Percentiles rank a stretch among this genome's conserved stretches.
These are phyloP conservation scores for Scaptomyza parva DNA, from an alignment of 2,888 invertebrate species.

Conservation along the genomic window DNA sequence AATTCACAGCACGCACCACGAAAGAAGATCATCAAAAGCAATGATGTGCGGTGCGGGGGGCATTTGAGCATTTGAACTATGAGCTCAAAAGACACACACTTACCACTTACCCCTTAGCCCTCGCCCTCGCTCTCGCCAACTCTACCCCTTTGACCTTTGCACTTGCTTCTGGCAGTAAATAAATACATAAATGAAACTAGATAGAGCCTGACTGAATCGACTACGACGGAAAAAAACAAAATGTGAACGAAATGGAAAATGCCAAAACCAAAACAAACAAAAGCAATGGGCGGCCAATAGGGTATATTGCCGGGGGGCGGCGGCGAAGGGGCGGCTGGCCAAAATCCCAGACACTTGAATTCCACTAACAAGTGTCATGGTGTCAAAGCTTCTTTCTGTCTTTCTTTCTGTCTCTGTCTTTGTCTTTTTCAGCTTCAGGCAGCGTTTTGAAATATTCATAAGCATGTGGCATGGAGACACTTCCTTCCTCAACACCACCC, in stretches of 20 bases:
- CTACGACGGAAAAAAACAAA: slow-evolving; percentile 8
- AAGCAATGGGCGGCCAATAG: too few relatives aligned
- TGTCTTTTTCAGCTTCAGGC: slow-evolving; percentile 12
- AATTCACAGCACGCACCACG: slow-evolving; percentile 73
- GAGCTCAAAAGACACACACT: neutral
- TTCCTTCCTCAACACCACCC: too few relatives aligned
- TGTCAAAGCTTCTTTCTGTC: slow-evolving; percentile 34
- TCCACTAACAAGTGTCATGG: slow-evolving; percentile 20
- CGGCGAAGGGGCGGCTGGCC: too few relatives aligned
- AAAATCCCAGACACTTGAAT: slow-evolving; percentile 15
- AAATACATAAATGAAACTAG: slow-evolving; percentile 52
- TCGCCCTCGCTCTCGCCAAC: too few relatives aligned
- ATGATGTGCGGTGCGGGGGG: slow-evolving; percentile 35
- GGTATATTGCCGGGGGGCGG: too few relatives aligned
- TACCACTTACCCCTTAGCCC: neutral
- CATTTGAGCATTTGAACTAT: neutral
- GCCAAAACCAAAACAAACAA: neutral
- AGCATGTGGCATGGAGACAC: slow-evolving; percentile 31
- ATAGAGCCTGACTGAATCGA: slow-evolving; percentile 23
- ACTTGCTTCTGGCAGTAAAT: slow-evolving; percentile 43
- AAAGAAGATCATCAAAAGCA: slow-evolving; percentile 73
- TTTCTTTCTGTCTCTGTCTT: slow-evolving; percentile 22
- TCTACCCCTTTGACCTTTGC: slow-evolving; percentile 10
- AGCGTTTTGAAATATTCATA: slow-evolving; percentile 59
- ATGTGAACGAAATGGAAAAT: slow-evolving; percentile 7